phyloP scores from a whole-genome alignment of 2,888 invertebrate species.

The Drosophila histrio region DNA sequence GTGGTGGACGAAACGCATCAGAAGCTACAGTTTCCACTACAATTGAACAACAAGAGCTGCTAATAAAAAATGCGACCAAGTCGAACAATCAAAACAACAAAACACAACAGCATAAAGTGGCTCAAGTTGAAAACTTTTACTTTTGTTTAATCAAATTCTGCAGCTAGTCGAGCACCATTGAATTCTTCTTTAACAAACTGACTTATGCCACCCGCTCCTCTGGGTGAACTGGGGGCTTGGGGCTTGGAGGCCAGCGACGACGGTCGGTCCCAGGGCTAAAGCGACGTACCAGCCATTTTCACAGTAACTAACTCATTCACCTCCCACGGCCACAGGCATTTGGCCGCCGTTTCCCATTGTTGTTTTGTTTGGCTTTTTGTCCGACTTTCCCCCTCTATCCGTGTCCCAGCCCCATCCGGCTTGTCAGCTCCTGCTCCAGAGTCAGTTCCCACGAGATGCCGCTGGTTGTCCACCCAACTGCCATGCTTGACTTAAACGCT shows the following conservation, averaged over 20 bases:
- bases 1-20: conserved; percentile 43
- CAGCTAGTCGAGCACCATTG: conserved; percentile 70
- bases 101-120: conserved; percentile 41
- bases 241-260: not conserved
- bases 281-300: conserved; percentile 29
- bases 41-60: conserved; percentile 29
- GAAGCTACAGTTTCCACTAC: conserved; percentile 37
- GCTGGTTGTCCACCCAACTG: conserved; percentile 61
- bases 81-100: conserved; percentile 51
- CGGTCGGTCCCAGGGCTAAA: conserved; percentile 11
- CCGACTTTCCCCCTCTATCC: conserved; percentile 15
- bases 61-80: conserved; percentile 27
- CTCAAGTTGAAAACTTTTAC: conserved; percentile 72
- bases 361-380: conserved; percentile 50
- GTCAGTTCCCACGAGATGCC: conserved; percentile 63
- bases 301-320: conserved; percentile 55
- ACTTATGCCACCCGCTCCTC: conserved; percentile 14
- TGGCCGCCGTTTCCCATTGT: conserved; percentile 47
- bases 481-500: conserved; percentile 76
- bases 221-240: not conserved
- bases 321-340: conserved; percentile 45
- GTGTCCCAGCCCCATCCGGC: not conserved
- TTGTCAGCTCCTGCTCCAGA: conserved; percentile 10
- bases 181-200: conserved; percentile 63
- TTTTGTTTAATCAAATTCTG: conserved; percentile 80